Evolutionary conservation across 2,888 invertebrate genomes (phyloP).

Genomic region (Sabatieria punctata): DNA sequence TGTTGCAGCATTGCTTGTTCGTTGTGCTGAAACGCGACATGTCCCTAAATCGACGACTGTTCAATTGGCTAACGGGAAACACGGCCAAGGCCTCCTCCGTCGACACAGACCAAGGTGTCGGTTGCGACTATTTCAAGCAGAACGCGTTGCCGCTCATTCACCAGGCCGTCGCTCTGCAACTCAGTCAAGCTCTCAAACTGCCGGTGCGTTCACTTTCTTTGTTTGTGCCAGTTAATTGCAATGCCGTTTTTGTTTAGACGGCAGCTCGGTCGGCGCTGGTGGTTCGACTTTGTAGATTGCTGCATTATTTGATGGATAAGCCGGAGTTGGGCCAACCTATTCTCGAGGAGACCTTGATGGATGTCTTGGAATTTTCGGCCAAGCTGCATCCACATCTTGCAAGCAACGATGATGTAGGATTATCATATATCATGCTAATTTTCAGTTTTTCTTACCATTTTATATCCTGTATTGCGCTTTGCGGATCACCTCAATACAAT

Average conservation of each 20-base stretch:
- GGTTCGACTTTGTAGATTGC: conserved; percentile 57
- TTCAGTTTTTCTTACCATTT: too few relatives aligned
- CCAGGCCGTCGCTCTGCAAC: not conserved
- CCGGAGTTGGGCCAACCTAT: conserved; percentile 64
- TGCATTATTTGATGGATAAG: conserved; percentile 66
- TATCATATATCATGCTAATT: too few relatives aligned
- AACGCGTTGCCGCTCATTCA: conserved; percentile 5
- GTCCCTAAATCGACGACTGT: conserved; percentile 66
- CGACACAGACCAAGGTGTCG: conserved; percentile 19
- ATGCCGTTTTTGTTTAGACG: not conserved
- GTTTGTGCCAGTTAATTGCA: not conserved
- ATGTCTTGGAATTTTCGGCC: conserved; percentile 61
- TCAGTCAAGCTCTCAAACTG: not conserved
- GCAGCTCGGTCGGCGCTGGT: conserved; percentile 18
- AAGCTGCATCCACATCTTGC: too few relatives aligned
- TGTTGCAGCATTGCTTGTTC: conserved; percentile 53
- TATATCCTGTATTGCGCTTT: too few relatives aligned
- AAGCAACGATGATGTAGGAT: too few relatives aligned
- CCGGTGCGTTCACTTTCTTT: not conserved
- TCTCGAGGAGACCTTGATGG: conserved; percentile 55
- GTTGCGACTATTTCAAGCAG: conserved; percentile 10
- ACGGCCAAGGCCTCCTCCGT: too few relatives aligned
- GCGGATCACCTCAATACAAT: too few relatives aligned
- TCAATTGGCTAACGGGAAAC: conserved; percentile 77
- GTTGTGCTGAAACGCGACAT: conserved; percentile 63